These are phyloP conservation scores for Camptogramma bilineatum DNA, from an alignment of 2,888 invertebrate species.

Conservation along the genomic window DNA sequence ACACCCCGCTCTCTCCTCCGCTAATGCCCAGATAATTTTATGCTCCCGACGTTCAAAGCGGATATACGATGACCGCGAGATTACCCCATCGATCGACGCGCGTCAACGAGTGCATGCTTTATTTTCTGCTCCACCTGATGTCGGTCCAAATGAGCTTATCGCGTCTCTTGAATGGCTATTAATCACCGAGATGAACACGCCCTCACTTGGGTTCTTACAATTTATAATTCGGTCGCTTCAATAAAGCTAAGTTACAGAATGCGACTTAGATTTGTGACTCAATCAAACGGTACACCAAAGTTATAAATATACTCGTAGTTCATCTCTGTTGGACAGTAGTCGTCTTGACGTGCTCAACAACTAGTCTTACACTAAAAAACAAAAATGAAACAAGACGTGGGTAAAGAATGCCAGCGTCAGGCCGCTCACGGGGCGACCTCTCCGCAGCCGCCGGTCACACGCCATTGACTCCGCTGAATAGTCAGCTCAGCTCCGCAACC, in stretches of 20 bases:
- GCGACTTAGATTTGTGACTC: conserved; percentile 35
- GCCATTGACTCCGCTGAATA: conserved; percentile 81
- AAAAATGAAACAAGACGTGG: conserved; percentile 69
- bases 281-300: conserved; percentile 38
- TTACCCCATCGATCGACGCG: conserved; percentile 77
- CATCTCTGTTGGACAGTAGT: conserved; percentile 45
- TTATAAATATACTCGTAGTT: conserved; percentile 41
- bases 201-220: conserved; percentile 1
- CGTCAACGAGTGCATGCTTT: conserved; percentile 76
- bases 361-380: conserved; percentile 55
- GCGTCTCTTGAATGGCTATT: conserved; percentile 66
- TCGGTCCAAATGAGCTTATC: conserved; percentile 71
- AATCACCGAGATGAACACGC: conserved; percentile 47
- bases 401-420: conserved; percentile 78
- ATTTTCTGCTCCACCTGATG: conserved; percentile 74
- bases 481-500: conserved; percentile 64
- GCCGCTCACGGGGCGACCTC: conserved; percentile 73
- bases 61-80: conserved; percentile 71
- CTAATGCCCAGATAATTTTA: conserved; percentile 84
- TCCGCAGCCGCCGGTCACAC: conserved; percentile 77
- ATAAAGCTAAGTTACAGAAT: conserved; percentile 9
- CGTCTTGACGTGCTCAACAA: conserved; percentile 55
- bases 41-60: conserved; percentile 74
- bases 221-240: not conserved
- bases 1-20: conserved; percentile 69